A percentile compares a stretch with the other conserved stretches of the same genome.
Conservation (phyloP, 2,797 vertebrate genomes). For the Setipinna tenuifilis region DNA sequence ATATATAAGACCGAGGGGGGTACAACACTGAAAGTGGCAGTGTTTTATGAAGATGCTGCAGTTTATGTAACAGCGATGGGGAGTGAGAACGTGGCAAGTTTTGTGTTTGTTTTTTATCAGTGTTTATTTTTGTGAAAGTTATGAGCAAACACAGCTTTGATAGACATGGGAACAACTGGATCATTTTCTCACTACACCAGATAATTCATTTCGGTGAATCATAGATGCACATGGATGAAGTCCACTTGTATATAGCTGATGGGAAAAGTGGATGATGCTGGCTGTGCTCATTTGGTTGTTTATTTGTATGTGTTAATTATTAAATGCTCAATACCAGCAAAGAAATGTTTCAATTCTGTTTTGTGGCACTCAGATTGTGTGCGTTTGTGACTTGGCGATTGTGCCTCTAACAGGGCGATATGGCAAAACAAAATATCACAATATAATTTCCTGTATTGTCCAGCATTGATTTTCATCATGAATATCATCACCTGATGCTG, state of each 20-base stretch:
- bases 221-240: neutral
- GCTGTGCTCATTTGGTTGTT: conserved; percentile 44
- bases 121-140: conserved; percentile 13
- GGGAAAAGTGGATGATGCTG: conserved; percentile 29
- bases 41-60: neutral
- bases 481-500: too few species aligned
- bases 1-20: neutral
- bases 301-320: conserved; percentile 17
- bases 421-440: too few species aligned
- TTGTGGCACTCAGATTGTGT: too few species aligned
- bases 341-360: neutral
- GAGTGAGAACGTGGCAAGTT: neutral
- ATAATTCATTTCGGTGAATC: neutral
- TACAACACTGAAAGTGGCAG: neutral
- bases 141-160: neutral
- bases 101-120: neutral
- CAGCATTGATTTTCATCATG: too few species aligned
- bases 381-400: too few species aligned
- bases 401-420: too few species aligned
- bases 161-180: neutral
- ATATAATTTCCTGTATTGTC: too few species aligned
- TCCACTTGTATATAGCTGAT: neutral
- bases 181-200: neutral
- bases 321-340: neutral
- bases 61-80: neutral